Conservation (phyloP, 2,888 invertebrate species). For the Drosophila atripex region DNA sequence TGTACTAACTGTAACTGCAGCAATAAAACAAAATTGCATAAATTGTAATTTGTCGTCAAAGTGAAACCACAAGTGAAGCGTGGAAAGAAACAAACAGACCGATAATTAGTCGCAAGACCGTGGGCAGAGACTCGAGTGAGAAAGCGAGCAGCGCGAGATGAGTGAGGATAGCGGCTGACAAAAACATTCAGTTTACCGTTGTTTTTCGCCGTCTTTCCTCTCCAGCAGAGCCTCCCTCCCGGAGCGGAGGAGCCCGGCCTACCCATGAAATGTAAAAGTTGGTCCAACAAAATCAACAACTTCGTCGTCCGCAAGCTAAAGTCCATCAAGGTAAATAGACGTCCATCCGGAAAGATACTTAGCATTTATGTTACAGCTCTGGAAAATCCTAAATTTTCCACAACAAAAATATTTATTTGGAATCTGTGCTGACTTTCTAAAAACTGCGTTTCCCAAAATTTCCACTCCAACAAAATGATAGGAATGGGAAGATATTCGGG, state of each 20-base stretch:
- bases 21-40: not conserved
- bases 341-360: too few species aligned
- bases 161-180: conserved; percentile 12
- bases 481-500: too few species aligned
- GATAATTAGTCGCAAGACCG: not conserved
- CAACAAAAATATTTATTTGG: too few species aligned
- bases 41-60: conserved; percentile 5
- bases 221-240: conserved; percentile 25
- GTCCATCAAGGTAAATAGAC: conserved; percentile 82
- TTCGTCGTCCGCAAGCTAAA: conserved; percentile 83
- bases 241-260: conserved; percentile 62
- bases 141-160: conserved; percentile 1
- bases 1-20: conserved; percentile 4
- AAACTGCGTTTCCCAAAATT: too few species aligned
- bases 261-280: conserved; percentile 84
- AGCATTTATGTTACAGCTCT: too few species aligned
- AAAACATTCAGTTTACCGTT: conserved; percentile 23
- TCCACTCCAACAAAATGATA: too few species aligned
- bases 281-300: conserved; percentile 84
- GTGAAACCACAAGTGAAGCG: conserved; percentile 17
- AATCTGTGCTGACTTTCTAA: too few species aligned
- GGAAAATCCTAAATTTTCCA: too few species aligned
- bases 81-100: conserved; percentile 6
- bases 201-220: conserved; percentile 9
- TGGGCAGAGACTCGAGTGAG: not conserved